These are phyloP conservation scores for Orientallactaga sibirica DNA, from an alignment of 2,797 vertebrate species.

Conservation along the genomic window DNA sequence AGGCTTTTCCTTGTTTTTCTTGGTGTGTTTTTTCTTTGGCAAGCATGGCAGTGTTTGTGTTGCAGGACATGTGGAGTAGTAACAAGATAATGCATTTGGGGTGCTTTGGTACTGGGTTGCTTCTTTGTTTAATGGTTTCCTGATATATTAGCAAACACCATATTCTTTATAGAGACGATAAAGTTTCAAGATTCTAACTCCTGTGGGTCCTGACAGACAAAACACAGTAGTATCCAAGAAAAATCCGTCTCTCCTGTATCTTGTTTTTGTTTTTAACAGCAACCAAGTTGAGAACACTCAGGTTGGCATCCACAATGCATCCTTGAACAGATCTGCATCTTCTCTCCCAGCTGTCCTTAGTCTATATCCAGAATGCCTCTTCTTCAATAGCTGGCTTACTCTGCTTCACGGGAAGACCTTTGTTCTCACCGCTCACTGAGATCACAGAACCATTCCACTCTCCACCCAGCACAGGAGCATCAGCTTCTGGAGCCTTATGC, in stretches of 20 bases:
- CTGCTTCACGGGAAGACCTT: too few species aligned
- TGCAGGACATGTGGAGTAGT: not conserved
- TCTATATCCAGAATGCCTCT: not conserved
- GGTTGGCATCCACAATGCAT: not conserved
- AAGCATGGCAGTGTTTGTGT: not conserved
- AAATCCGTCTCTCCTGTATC: not conserved
- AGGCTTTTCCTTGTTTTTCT: not conserved
- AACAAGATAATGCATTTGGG: not conserved
- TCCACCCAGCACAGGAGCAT: too few species aligned
- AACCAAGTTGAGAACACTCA: too few species aligned
- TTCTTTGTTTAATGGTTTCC: too few species aligned
- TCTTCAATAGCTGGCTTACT: too few species aligned
- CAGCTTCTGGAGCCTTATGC: too few species aligned
- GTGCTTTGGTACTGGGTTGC: not conserved
- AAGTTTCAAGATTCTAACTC: not conserved
- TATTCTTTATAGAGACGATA: not conserved
- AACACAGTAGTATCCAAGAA: not conserved
- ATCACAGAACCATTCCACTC: too few species aligned
- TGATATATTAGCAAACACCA: not conserved
- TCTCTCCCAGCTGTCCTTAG: not conserved
- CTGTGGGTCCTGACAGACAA: not conserved
- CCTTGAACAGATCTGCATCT: too few species aligned
- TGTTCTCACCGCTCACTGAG: too few species aligned
- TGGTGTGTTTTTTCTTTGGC: not conserved
- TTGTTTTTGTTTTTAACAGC: not conserved